Evolutionary conservation across 1,140 invertebrate genomes (phyloP), one percentile per base, ranked within the genome.

Genomic region (Phthorimaea operculella): DNA sequence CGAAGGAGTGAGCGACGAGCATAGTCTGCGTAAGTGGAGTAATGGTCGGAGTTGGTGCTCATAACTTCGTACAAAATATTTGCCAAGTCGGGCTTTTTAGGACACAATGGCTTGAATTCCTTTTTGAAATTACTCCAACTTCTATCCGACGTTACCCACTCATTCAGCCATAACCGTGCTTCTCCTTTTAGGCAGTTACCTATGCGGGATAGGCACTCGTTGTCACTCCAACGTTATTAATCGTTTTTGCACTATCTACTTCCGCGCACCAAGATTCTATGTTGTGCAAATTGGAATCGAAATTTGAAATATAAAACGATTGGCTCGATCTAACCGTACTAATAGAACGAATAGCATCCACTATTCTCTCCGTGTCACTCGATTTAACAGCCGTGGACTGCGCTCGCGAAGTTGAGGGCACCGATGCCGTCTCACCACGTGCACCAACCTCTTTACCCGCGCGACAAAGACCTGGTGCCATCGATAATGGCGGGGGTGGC

Each of bases 61-160:
- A 57, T 57, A 8, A 33, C 17, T 0, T 57, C 49, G 15, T 18
- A 51, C 0, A 57, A 17, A 5, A 57, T 57, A 51, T 18, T 42
- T 9, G 55, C 55, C 1, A 21, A n/a, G 15, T 57, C 48, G 1
- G 21, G 11, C 51, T 44, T 57, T 15, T n/a, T 42, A 8, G 34
- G 17, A 18, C 55, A 51, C 17, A 57, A 57, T 12, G 55, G 21
- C 45, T 57, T 57, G 33, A 57, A 57, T 14, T 57, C 55, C 1
- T 14, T 21, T 45, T 50, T 50, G 36, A 49, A 55, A 51, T 42
- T 44, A 17, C 12, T 21, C 39, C 55, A 57, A 10, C 34, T 44
- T 4, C 49, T 15, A 11, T 57, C 55, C 7, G 12, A 42, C 0
- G 54, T 39, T 7, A 55, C 54, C 47, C 54, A 55, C 8, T 55